Conservation (phyloP, 2,888 invertebrate genomes). For the Drosophila kanekoi region DNA sequence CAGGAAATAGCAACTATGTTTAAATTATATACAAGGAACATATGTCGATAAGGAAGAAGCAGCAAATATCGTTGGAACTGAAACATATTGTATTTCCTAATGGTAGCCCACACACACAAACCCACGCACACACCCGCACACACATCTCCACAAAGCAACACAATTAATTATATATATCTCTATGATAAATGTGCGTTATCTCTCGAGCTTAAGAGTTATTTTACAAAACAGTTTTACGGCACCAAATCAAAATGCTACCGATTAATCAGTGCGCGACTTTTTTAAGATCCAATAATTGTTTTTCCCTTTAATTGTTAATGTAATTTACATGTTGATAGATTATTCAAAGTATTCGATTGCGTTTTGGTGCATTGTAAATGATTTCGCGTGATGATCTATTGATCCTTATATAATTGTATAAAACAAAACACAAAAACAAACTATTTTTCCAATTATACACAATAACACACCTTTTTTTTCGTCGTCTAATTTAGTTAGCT, state of each 20-base stretch:
- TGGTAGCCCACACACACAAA: constrained; percentile 14
- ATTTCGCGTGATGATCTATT: constrained; percentile 32
- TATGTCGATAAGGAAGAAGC: constrained; percentile 44
- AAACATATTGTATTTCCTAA: constrained; percentile 59
- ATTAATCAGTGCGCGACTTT: constrained; percentile 2
- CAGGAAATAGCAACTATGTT: constrained; percentile 40
- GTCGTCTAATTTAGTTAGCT: constrained; percentile 45
- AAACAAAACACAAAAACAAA: constrained; percentile 2
- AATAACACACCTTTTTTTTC: constrained; percentile 16
- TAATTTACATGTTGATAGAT: constrained; percentile 28
- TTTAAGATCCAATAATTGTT: constrained; percentile 6
- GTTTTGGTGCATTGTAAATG: constrained; percentile 35
- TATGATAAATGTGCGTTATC: constrained; percentile 27
- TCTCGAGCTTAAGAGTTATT: constrained; percentile 33
- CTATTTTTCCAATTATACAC: constrained; percentile 16
- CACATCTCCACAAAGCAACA: constrained; percentile 1
- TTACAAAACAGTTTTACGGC: constrained; percentile 28
- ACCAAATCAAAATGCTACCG: constrained; percentile 22
- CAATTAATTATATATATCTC: constrained; percentile 16
- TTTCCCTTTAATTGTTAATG: constrained; percentile 32
- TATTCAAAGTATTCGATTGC: constrained; percentile 32
- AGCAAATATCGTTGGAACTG: constrained; percentile 60
- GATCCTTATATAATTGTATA: constrained; percentile 38
- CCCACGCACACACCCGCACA: constrained; percentile 8
- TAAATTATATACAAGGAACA: constrained; percentile 42